These are phyloP conservation scores for Alca torda DNA, from an alignment of 2,797 vertebrate genomes.

Conservation along the genomic window DNA sequence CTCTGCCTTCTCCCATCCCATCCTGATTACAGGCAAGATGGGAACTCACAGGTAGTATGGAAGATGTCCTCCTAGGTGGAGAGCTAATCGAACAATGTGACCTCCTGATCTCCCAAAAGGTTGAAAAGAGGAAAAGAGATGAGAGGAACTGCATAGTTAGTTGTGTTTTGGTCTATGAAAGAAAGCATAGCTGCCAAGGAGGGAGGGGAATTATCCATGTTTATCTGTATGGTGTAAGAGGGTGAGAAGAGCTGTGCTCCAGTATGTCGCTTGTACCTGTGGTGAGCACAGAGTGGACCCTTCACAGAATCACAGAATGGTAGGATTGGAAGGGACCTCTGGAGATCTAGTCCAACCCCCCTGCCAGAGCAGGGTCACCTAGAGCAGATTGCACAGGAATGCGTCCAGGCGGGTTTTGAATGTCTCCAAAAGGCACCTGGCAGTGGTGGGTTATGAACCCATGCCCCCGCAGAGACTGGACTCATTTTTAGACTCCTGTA, in stretches of 20 bases:
- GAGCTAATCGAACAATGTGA: not conserved
- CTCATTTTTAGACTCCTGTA: fast-evolving
- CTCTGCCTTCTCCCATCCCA: not conserved
- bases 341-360: too few species aligned
- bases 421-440: too few species aligned
- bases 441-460: too few species aligned
- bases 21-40: not conserved
- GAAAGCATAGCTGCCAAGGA: not conserved
- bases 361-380: too few species aligned
- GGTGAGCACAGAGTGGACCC: not conserved
- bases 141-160: not conserved
- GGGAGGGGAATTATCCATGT: not conserved
- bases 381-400: too few species aligned
- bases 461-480: too few species aligned
- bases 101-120: not conserved
- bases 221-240: not conserved
- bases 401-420: too few species aligned
- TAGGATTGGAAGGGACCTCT: too few species aligned
- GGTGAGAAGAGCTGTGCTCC: not conserved
- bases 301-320: not conserved
- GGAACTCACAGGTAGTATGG: not conserved
- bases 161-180: not conserved
- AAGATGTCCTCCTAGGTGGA: not conserved
- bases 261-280: not conserved
- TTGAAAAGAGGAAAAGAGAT: not conserved